Percentiles rank a stretch among this genome's conserved stretches.
Evolutionary conservation across 2,797 vertebrate genomes (phyloP).

Genomic region (Odontamblyopus lacepedii): DNA sequence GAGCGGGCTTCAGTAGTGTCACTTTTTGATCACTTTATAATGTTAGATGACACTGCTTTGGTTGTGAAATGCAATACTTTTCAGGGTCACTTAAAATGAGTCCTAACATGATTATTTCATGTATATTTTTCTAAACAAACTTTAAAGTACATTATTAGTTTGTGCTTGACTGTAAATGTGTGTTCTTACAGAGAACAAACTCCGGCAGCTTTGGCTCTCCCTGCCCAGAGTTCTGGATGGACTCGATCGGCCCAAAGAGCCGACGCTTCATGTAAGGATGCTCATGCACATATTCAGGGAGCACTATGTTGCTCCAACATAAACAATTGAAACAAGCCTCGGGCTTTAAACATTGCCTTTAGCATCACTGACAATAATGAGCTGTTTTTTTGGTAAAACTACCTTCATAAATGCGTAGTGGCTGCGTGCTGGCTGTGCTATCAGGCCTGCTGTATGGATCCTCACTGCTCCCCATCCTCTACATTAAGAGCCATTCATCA

Average conservation of each 20-base stretch:
- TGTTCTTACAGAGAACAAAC: slow-evolving; percentile 60
- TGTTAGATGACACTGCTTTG: background rate
- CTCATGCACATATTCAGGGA: too few relatives aligned
- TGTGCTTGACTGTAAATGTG: background rate
- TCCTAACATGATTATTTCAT: too few relatives aligned
- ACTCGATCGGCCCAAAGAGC: slow-evolving; percentile 71
- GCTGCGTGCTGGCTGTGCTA: slow-evolving; percentile 81
- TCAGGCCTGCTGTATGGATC: slow-evolving; percentile 84
- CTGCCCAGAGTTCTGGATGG: slow-evolving; percentile 80
- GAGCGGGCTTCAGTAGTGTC: too few relatives aligned
- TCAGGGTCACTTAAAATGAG: background rate
- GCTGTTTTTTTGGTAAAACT: background rate
- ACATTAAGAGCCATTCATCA: slow-evolving; percentile 86
- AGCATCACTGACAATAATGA: background rate
- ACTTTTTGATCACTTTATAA: too few relatives aligned
- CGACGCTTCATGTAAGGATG: slow-evolving; percentile 81
- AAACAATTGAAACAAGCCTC: background rate
- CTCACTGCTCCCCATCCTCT: slow-evolving; percentile 84
- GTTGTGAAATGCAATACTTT: background rate
- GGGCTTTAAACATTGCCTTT: background rate
- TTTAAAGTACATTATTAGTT: background rate
- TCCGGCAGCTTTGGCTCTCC: slow-evolving; percentile 48
- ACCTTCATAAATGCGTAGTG: slow-evolving; percentile 64
- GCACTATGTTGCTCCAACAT: too few relatives aligned
- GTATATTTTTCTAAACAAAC: background rate